These are phyloP conservation scores for Manis javanica DNA, from an alignment of 2,797 vertebrate genomes.

Conservation along the genomic window DNA sequence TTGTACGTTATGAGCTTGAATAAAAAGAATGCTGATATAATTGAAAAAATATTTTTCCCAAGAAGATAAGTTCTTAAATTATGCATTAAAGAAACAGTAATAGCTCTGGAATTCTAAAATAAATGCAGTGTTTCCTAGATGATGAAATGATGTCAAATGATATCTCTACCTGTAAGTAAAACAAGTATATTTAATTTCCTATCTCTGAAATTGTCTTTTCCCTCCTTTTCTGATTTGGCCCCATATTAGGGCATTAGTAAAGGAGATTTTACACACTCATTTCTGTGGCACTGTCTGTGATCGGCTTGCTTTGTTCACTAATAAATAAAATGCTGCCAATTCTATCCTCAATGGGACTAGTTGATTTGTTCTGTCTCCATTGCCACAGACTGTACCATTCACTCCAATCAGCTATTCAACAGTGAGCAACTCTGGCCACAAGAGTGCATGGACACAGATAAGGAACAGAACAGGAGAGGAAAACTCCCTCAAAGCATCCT, in stretches of 20 bases:
- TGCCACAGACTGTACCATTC: not conserved
- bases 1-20: not conserved
- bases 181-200: not conserved
- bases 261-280: not conserved
- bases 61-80: not conserved
- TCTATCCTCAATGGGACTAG: not conserved
- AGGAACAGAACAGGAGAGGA: not conserved
- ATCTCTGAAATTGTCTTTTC: not conserved
- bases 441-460: not conserved
- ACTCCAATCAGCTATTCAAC: not conserved
- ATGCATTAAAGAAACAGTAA: slow-evolving; percentile 30
- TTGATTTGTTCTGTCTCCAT: not conserved
- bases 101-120: slow-evolving; percentile 23
- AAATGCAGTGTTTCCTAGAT: not conserved
- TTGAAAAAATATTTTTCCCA: not conserved
- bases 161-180: slow-evolving; percentile 31
- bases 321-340: not conserved
- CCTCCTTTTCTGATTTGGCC: not conserved
- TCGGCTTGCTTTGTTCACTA: not conserved
- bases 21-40: not conserved
- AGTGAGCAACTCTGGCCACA: not conserved
- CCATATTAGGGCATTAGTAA: not conserved
- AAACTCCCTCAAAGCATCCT: not conserved
- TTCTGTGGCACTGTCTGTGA: not conserved
- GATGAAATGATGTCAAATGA: not conserved